A percentile compares a stretch with the other conserved stretches of the same genome.
phyloP scores from a whole-genome alignment of 2,888 invertebrate species.

The Eristalis intricaria region DNA sequence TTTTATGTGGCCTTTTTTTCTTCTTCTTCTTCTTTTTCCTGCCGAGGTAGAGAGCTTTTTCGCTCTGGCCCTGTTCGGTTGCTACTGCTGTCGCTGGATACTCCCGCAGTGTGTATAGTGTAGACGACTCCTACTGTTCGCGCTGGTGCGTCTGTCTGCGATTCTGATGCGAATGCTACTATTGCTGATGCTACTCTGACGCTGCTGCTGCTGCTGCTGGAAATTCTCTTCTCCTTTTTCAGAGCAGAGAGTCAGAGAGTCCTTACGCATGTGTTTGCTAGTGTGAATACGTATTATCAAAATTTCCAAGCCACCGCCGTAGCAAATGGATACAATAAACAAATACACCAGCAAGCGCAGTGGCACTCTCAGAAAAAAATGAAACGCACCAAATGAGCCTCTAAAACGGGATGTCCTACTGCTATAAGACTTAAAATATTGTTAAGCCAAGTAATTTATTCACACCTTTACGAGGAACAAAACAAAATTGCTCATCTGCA shows the following conservation, averaged over 20 bases:
- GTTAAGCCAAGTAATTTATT: conserved; percentile 61
- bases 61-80: conserved; percentile 36
- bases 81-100: conserved; percentile 44
- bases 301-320: background rate
- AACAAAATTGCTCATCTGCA: conserved; percentile 7
- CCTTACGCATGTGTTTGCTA: background rate
- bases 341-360: conserved; percentile 6
- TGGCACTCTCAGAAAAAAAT: background rate
- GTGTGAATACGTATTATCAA: conserved; percentile 22
- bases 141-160: conserved; percentile 10
- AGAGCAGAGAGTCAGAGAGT: background rate
- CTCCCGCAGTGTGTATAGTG: conserved; percentile 54
- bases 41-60: conserved; percentile 50
- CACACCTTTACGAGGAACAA: conserved; percentile 12
- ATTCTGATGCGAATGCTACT: conserved; percentile 22
- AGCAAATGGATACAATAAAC: conserved; percentile 36
- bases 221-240: conserved; percentile 16
- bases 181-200: conserved; percentile 5
- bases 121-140: background rate
- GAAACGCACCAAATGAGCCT: conserved; percentile 7
- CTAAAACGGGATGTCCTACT: conserved; percentile 6
- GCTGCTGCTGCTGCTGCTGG: conserved; percentile 34
- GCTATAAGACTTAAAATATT: conserved; percentile 50
- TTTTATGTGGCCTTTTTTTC: background rate
- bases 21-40: background rate